Conservation (phyloP, 2,888 invertebrate genomes). For the Tipula helvola region DNA sequence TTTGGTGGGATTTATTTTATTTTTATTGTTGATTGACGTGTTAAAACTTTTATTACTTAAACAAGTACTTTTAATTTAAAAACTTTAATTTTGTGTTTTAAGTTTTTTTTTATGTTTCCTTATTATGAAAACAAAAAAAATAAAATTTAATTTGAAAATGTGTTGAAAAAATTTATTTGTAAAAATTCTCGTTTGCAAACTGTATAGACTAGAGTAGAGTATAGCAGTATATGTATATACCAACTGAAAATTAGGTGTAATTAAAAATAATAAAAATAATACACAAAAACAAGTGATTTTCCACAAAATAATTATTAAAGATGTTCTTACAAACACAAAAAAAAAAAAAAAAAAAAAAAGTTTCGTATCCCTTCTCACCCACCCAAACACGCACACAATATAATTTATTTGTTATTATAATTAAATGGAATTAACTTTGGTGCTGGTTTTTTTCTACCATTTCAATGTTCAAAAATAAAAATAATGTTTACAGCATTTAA, state of each 20-base stretch:
- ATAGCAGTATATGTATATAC: background rate
- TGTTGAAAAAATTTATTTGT: background rate
- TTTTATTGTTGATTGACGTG: background rate
- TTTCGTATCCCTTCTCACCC: background rate
- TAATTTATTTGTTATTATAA: background rate
- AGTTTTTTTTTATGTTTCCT: background rate
- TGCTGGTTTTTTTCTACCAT: background rate
- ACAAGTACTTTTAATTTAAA: background rate
- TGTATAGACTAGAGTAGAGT: background rate
- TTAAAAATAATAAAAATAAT: background rate
- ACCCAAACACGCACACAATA: background rate
- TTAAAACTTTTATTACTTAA: background rate
- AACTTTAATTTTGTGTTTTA: background rate
- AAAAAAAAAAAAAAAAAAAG: background rate
- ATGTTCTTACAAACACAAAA: background rate
- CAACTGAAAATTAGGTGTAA: background rate
- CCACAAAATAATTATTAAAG: slow-evolving; percentile 4
- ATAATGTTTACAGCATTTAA: background rate
- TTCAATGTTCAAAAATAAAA: background rate
- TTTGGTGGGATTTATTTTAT: background rate
- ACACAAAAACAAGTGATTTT: background rate
- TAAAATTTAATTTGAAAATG: background rate
- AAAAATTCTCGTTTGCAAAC: background rate
- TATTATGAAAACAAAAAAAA: background rate
- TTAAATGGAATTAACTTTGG: background rate